Base-by-base conservation (phyloP, 1,140 invertebrate species). In the Drosophila lacteicornis region DNA sequence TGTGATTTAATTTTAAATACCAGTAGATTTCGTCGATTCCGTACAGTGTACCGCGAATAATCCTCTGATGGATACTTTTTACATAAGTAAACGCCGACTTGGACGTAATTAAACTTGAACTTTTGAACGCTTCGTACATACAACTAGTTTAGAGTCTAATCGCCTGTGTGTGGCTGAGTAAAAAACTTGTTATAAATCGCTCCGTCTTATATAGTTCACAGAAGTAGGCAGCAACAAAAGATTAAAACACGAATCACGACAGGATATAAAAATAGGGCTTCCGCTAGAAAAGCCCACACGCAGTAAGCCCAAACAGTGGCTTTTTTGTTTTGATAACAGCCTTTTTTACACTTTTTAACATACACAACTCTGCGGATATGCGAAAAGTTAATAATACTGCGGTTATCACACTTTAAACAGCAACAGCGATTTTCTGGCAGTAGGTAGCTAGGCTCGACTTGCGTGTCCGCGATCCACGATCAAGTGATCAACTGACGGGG, bases 401-500 rank as follows among this genome's bases (percentile, higher is more conserved):
- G 46, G 30, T 43, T 50, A 73, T 60, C 67, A 51, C 55, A 73
- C 36, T 60, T 49, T 42, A 11, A 36, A 11, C 33, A 15, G n/a
- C 50, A 17, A 40, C 59, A 13, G 19, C 33, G 61, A 40, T 43
- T 50, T 49, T 58, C 36, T 57, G 50, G 38, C 46, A 38, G 67
- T 40, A 30, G 25, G 27, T 71, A 51, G 55, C 67, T 19, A 42
- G 42, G 55, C 53, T 33, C 78, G 67, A 76, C 79, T 90, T 90
- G 85, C 85, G 85, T 90, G 85, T 76, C 82, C 69, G 60, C 79
- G 81, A 81, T 81, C 67, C 68, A 60, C 78, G 84, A 84, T 75
- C 80, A 88, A 88, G 73, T 60, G 67, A 75, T 73, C 82, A 85
- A 88, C 85, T 88, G 85, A 60, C 79, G 65, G 75, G 83, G 75